Base-by-base conservation (phyloP, 2,888 invertebrate species). In the Stegophylla sp. region DNA sequence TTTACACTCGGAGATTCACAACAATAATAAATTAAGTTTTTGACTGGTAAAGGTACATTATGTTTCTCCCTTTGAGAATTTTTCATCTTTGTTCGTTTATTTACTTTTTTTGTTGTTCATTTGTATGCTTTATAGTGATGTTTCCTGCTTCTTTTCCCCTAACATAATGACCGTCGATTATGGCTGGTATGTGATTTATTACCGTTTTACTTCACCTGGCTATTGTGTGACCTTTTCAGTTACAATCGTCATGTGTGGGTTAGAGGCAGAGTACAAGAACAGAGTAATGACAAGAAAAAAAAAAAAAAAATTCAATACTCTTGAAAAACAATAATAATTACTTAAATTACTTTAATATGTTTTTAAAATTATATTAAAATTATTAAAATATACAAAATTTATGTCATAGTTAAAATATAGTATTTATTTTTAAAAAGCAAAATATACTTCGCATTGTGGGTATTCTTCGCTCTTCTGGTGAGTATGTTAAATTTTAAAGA, bases 141-240 rank as follows among this genome's bases (percentile, higher is more conserved):
- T 17, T 77, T 77, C 59, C 67, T 28, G 45, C n/a, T 76, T 66
- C n/a, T 69, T 59, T 66, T 45, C 34, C 77, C 59, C 34, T 28
- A 48, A 61, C 59, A 28, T 77, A 77, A 77, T 77, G 59, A 77
- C 69, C 69, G 69, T 69, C 67, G 77, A 34, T 48, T 59, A 69
- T 61, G 59, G 13, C 43, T 59, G 23, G 45, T 17, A 26, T 48
- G 48, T 77, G 61, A 77, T 77, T 61, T 77, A 77, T 77, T 43
- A 61, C 45, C 34, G n/a, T 75, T 75, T 64, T 34, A 51, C 61
- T 63, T 23, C 43, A 53, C 53, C 51, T 64, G 64, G 28, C 56
- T 56, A 77, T 56, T 56, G 43, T 43, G 43, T 56, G 56, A 59
- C 56, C 56, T 77, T 74, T 77, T 77, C 56, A 45, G 20, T 43